A percentile compares a stretch with the other conserved stretches of the same genome.
phyloP scores from a whole-genome alignment of 2,888 invertebrate species.

The Folsomia candida region DNA sequence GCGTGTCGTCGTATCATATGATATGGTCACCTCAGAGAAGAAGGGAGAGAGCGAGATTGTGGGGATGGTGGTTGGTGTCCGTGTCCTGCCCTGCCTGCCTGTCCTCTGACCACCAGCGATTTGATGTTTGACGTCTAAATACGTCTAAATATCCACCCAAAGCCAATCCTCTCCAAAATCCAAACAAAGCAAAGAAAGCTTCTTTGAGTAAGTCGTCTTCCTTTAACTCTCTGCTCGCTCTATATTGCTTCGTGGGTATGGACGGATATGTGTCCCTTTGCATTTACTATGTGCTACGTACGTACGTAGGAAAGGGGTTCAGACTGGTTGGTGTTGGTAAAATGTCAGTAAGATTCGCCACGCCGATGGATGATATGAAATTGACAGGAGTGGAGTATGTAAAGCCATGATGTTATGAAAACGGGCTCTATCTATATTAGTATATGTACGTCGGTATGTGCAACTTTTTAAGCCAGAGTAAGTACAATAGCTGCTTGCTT shows the following conservation, averaged over 20 bases:
- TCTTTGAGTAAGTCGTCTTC: constrained; percentile 3
- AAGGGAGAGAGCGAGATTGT: constrained; percentile 18
- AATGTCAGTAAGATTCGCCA: constrained; percentile 51
- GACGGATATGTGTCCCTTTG: background rate
- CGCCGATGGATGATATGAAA: constrained; percentile 45
- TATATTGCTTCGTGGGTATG: background rate
- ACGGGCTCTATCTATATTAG: too few relatives aligned
- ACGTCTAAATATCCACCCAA: constrained; percentile 4
- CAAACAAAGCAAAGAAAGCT: background rate
- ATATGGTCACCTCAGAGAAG: background rate
- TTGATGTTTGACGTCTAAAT: constrained; percentile 8
- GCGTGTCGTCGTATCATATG: too few relatives aligned
- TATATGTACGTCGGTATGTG: background rate
- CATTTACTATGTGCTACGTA: background rate
- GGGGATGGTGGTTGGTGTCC: background rate
- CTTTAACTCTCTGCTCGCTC: background rate
- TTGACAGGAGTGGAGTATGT: constrained; percentile 36
- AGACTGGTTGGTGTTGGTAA: constrained; percentile 20
- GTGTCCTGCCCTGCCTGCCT: background rate
- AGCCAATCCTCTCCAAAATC: background rate
- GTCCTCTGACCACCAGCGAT: background rate
- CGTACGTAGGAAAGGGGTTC: background rate
- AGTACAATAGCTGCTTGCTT: background rate
- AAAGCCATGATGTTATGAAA: background rate
- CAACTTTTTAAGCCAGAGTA: background rate